Percentiles rank a stretch among this genome's conserved stretches.
Evolutionary conservation across 2,113 vertebrate genomes (phyloP).

Genomic region (human): GRCh38 chr2:179223501-179224000

Average conservation of each 20-base stretch:
- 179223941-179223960: not conserved
- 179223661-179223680: slow-evolving; percentile 42
- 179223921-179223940: not conserved
- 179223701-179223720: not conserved
- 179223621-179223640: slow-evolving; percentile 42
- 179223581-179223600: not conserved
- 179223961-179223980: not conserved
- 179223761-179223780: not conserved
- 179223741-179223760: not conserved
- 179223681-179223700: not conserved
- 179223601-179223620: slow-evolving; percentile 40
- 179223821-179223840: not conserved
- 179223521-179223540: slow-evolving; percentile 27
- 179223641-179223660: slow-evolving; percentile 1
- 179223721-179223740: not conserved
- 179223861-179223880: not conserved
- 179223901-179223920: slow-evolving; percentile 15
- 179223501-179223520: slow-evolving; percentile 39
- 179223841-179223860: not conserved
- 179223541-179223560: slow-evolving; percentile 56
- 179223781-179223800: not conserved
- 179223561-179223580: slow-evolving; percentile 31
- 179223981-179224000: not conserved
- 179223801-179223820: not conserved
- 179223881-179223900: not conserved